Evolutionary conservation across 2,797 vertebrate genomes (phyloP).

Genomic region (Sternotherus odoratus): DNA sequence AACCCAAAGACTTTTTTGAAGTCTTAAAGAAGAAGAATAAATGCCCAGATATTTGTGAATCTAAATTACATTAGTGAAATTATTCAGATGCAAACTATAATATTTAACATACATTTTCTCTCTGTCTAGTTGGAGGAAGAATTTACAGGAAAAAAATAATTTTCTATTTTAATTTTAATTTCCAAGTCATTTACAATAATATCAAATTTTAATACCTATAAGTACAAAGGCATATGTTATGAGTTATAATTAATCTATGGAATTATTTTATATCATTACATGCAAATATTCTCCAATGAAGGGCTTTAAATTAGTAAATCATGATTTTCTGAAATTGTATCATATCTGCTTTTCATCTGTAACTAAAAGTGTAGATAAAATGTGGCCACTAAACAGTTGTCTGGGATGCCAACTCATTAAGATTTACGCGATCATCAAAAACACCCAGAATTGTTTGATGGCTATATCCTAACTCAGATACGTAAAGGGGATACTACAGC

Average conservation of each 20-base stretch:
- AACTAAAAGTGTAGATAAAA: slow-evolving; percentile 76
- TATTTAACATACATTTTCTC: slow-evolving; percentile 67
- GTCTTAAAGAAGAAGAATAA: slow-evolving; percentile 31
- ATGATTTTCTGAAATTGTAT: slow-evolving; percentile 72
- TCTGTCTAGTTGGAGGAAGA: slow-evolving; percentile 63
- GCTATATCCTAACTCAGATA: slow-evolving; percentile 80
- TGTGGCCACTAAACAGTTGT: slow-evolving; percentile 79
- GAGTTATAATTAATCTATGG: no score
- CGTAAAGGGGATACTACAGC: slow-evolving; percentile 80
- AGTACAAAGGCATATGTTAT: slow-evolving; percentile 64
- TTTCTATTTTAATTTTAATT: not conserved
- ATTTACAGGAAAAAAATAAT: slow-evolving; percentile 66
- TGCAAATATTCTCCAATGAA: slow-evolving; percentile 62
- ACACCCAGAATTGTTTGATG: slow-evolving; percentile 82
- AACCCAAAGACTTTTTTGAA: slow-evolving; percentile 50
- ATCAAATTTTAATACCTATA: slow-evolving; percentile 71
- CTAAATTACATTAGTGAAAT: slow-evolving; percentile 63
- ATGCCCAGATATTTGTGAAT: slow-evolving; percentile 42
- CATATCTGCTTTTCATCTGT: slow-evolving; percentile 75
- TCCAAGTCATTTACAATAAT: slow-evolving; percentile 66
- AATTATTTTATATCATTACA: slow-evolving; percentile 50
- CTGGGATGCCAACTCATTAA: slow-evolving; percentile 81
- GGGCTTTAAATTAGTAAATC: slow-evolving; percentile 76
- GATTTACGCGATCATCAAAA: slow-evolving; percentile 82
- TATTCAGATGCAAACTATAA: slow-evolving; percentile 62